phyloP scores from a whole-genome alignment of 2,888 invertebrate genomes.

The Amblyjoppa fuscipennis region DNA sequence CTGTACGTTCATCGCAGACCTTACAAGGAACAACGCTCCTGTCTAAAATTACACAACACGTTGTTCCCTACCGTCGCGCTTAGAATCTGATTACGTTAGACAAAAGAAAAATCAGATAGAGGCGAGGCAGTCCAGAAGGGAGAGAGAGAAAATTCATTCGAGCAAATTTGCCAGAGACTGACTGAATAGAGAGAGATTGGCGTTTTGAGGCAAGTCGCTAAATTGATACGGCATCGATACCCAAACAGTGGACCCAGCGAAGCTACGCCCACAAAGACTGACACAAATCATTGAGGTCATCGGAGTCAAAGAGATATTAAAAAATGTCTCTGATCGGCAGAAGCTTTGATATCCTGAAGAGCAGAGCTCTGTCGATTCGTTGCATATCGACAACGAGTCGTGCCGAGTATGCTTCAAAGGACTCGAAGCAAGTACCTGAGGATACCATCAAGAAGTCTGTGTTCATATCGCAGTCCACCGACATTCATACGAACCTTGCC shows the following conservation, averaged over 20 bases:
- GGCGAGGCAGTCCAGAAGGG: conserved; percentile 2
- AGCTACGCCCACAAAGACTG: conserved; percentile 28
- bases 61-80: neutral
- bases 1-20: conserved; percentile 33
- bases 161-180: conserved; percentile 54
- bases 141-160: conserved; percentile 42
- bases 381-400: conserved; percentile 79
- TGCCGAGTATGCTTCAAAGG: conserved; percentile 71
- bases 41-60: neutral
- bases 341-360: conserved; percentile 84
- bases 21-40: neutral
- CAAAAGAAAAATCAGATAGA: conserved; percentile 13
- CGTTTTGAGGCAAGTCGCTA: neutral
- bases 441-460: conserved; percentile 92
- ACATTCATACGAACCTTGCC: conserved; percentile 97
- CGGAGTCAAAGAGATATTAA: conserved; percentile 47
- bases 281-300: conserved; percentile 14
- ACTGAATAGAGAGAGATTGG: conserved; percentile 20
- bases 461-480: conserved; percentile 95
- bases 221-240: conserved; percentile 28
- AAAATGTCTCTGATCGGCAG: conserved; percentile 87
- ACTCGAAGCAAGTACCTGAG: conserved; percentile 77
- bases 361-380: conserved; percentile 81
- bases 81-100: neutral
- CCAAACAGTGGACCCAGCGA: conserved; percentile 23